phyloP scores from a whole-genome alignment of 2,113 vertebrate genomes.

The Edolisoma coerulescens region DNA sequence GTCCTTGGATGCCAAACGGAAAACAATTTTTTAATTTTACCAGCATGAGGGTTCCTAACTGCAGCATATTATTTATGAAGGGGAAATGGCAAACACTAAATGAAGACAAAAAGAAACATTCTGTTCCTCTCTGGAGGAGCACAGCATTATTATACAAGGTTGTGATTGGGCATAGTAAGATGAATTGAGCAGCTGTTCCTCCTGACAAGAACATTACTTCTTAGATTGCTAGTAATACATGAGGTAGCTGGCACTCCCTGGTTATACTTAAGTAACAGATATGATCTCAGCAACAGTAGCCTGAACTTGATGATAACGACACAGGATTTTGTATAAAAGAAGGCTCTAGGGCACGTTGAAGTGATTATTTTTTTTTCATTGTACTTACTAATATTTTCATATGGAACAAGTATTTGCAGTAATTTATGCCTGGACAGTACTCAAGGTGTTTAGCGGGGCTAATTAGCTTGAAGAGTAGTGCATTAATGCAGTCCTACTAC shows the following conservation, averaged over 20 bases:
- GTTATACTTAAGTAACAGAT: background rate
- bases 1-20: background rate
- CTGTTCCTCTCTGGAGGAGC: conserved; percentile 8
- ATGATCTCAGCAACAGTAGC: background rate
- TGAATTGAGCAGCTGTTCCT: conserved; percentile 42
- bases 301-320: background rate
- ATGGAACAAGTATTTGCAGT: background rate
- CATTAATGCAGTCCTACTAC: background rate
- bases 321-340: background rate
- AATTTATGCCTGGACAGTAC: background rate
- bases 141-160: conserved; percentile 52
- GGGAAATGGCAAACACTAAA: conserved; percentile 34
- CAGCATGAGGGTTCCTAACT: background rate
- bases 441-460: background rate
- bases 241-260: background rate
- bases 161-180: conserved; percentile 50
- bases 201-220: conserved; percentile 62
- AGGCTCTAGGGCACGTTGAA: background rate
- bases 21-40: conserved; percentile 43
- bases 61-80: conserved; percentile 38
- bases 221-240: conserved; percentile 21
- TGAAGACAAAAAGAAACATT: conserved; percentile 41
- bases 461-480: background rate
- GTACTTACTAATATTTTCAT: background rate
- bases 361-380: background rate